Evolutionary conservation across 1,140 invertebrate species (phyloP), one percentile per base, ranked within the genome.

Genomic region (Lineus longissimus): DNA sequence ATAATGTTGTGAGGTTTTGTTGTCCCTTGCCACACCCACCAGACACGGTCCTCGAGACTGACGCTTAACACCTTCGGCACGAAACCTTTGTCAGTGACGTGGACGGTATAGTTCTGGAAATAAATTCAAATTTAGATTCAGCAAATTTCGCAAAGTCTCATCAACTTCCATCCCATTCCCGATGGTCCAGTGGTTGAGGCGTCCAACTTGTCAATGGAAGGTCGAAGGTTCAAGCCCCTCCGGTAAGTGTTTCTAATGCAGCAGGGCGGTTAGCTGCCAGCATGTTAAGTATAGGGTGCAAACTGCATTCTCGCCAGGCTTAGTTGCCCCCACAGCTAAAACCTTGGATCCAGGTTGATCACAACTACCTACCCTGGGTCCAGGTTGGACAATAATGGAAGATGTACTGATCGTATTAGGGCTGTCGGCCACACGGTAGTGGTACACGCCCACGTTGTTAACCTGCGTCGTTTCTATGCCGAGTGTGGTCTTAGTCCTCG

Each of bases 1-100:
- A 76, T 59, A 31, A 82, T 74, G 66, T 81, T 81, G 61, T 82
- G 80, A 55, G 71, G 72, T 64, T 77, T 78, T 60, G 76, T 77
- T 13, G 71, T 70, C 58, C 68, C 72, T 66, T 82, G 78, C 81
- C 81, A 82, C 41, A 81, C 74, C 77, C 79, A 82, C 81, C 80
- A 82, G 23, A 82, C 77, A 29, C 78, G 54, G 73, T 82, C 80
- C 65, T 75, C 74, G 30, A 74, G 77, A 23, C 75, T 67, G 11
- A 81, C 72, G 15, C 76, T 78, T 47, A 82, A 64, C 15, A 78
- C 73, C 63, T 76, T 76, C 1, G 78, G 79, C 51, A 81, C 75
- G 70, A 80, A 77, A 19, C 79, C 79, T 63, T 68, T 75, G 69
- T 82, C 81, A 55, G 76, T 79, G 56, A 82, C 61, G 57, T 76